Conservation (phyloP, 2,797 vertebrate genomes). For the Tenualosa ilisha region DNA sequence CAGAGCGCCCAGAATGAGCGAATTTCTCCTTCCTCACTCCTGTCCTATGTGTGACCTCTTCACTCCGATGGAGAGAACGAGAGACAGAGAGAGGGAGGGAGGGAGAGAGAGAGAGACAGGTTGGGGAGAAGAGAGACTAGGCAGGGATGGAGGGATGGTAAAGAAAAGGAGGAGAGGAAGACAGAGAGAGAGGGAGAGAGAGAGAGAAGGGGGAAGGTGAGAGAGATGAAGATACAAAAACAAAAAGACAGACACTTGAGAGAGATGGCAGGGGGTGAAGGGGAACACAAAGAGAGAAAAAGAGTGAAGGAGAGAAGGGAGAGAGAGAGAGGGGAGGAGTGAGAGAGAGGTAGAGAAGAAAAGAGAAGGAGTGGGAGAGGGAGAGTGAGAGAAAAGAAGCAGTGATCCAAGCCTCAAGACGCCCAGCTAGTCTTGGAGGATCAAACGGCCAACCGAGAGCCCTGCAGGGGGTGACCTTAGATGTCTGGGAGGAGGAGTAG, state of each 20-base stretch:
- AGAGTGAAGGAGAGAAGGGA: not conserved
- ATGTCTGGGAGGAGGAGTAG: not conserved
- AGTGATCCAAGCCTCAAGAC: not conserved
- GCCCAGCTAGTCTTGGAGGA: not conserved
- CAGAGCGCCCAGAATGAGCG: not conserved
- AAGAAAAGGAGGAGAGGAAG: not conserved
- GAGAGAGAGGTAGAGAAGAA: not conserved
- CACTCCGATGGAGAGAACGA: not conserved
- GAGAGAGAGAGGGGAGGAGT: not conserved
- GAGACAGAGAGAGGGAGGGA: not conserved
- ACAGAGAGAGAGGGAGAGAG: not conserved
- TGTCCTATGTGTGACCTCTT: not conserved
- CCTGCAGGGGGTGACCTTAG: constrained; percentile 6
- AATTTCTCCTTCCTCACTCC: not conserved
- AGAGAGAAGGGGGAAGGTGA: not conserved
- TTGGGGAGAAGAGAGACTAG: not conserved
- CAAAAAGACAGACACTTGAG: not conserved
- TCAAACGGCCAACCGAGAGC: not conserved
- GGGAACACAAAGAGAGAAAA: too few species aligned
- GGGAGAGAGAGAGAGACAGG: not conserved
- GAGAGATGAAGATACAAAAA: not conserved
- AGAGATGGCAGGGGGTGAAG: not conserved
- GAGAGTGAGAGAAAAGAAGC: not conserved
- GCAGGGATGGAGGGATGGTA: not conserved
- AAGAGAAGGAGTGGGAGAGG: not conserved